Percentiles rank a stretch among this genome's conserved stretches.
phyloP scores from a whole-genome alignment of 2,888 invertebrate species.

The Penaeus monodon region DNA sequence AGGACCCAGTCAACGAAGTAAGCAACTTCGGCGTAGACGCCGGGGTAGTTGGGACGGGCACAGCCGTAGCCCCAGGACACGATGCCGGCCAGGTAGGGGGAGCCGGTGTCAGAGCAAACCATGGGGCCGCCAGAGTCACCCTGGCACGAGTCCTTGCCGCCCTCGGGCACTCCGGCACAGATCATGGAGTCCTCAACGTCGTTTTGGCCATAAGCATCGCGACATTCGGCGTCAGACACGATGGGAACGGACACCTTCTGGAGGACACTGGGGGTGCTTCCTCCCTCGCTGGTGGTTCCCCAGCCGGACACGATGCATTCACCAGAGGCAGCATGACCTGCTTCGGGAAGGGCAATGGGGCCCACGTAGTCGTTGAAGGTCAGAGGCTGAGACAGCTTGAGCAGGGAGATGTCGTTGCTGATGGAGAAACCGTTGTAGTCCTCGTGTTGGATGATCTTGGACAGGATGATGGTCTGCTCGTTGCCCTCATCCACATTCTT shows the following conservation, averaged over 20 bases:
- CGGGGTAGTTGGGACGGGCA: constrained; percentile 25
- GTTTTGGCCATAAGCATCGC: no score
- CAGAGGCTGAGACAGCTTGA: constrained; percentile 73
- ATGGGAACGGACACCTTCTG: no score
- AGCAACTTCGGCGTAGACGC: constrained; percentile 64
- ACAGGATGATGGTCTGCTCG: constrained; percentile 66
- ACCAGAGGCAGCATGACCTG: no score
- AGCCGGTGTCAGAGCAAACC: constrained; percentile 10
- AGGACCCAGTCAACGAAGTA: constrained; percentile 66
- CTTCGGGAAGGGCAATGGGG: background rate
- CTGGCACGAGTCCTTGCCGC: constrained; percentile 36
- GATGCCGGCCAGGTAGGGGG: constrained; percentile 15
- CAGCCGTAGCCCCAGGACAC: constrained; percentile 44
- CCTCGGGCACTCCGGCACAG: constrained; percentile 32
- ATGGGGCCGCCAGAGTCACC: constrained; percentile 29
- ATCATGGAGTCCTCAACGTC: constrained; percentile 18
- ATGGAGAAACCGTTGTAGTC: constrained; percentile 76
- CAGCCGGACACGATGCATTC: no score
- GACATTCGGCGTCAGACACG: no score
- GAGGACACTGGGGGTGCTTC: no score
- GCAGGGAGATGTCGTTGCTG: constrained; percentile 84
- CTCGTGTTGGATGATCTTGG: constrained; percentile 77
- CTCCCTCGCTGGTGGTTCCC: no score
- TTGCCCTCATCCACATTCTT: constrained; percentile 67
- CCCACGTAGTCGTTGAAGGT: constrained; percentile 53